A percentile compares a stretch with the other conserved stretches of the same genome.
Evolutionary conservation across 2,113 vertebrate genomes (phyloP).

Genomic region (Caranx ignobilis): DNA sequence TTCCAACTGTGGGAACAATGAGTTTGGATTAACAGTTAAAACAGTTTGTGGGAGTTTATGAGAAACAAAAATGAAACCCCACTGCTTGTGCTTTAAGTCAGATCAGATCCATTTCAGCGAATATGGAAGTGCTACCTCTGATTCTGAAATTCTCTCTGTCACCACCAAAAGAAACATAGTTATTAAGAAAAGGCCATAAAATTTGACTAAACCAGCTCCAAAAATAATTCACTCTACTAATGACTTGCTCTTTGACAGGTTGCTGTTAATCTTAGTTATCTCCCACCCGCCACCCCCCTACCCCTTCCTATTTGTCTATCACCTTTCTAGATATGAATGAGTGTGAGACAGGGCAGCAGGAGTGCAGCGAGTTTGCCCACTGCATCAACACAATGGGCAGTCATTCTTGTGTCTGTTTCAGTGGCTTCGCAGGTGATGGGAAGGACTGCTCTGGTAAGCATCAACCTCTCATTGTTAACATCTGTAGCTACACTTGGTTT

Average conservation of each 20-base stretch:
- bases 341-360: conserved; percentile 74
- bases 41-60: too few relatives aligned
- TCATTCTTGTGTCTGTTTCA: conserved; percentile 82
- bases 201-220: too few relatives aligned
- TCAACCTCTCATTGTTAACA: conserved; percentile 2
- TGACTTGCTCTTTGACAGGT: neutral
- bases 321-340: conserved; percentile 83
- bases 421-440: conserved; percentile 85
- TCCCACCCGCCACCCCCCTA: neutral
- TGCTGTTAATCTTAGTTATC: neutral
- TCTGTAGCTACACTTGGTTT: neutral
- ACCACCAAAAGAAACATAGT: too few relatives aligned
- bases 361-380: conserved; percentile 82
- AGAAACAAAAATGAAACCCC: too few relatives aligned
- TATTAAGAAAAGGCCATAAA: too few relatives aligned
- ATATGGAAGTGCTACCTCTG: too few relatives aligned
- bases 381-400: conserved; percentile 84
- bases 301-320: neutral
- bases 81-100: too few relatives aligned
- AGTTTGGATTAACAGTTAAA: too few relatives aligned
- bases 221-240: neutral
- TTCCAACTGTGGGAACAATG: too few relatives aligned
- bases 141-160: too few relatives aligned
- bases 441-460: conserved; percentile 85
- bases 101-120: too few relatives aligned